phyloP scores from a whole-genome alignment of 1,140 invertebrate species.

The Goniozus legneri region DNA sequence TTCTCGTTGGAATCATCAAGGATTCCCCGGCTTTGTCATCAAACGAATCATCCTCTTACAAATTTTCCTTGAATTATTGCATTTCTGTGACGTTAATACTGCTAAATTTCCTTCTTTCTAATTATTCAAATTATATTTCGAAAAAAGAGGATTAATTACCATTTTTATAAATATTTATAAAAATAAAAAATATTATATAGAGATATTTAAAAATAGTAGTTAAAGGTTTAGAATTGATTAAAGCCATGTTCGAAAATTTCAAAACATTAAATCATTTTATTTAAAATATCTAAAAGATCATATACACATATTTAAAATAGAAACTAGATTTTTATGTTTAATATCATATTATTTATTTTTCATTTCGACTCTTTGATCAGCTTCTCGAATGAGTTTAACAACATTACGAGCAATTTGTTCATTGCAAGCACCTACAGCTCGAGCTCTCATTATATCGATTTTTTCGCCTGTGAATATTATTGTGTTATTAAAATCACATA shows the following conservation, averaged over 20 bases:
- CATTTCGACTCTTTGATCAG: conserved; percentile 37
- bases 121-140: no score
- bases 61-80: no score
- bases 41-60: neutral
- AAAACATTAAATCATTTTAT: neutral
- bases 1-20: neutral
- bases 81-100: neutral
- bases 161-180: no score
- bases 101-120: no score
- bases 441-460: conserved; percentile 67
- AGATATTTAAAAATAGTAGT: no score
- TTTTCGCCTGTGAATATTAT: no score
- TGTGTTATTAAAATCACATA: no score
- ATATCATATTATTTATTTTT: conserved; percentile 18
- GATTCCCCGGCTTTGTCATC: neutral
- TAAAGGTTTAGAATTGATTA: no score
- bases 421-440: conserved; percentile 63
- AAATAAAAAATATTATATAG: no score
- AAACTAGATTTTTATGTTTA: neutral
- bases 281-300: neutral
- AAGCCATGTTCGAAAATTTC: no score
- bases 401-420: conserved; percentile 59
- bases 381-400: conserved; percentile 51
- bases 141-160: no score
- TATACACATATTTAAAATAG: neutral